Base-by-base conservation (phyloP, 2,113 vertebrate genomes). In the Sturnira hondurensis region DNA sequence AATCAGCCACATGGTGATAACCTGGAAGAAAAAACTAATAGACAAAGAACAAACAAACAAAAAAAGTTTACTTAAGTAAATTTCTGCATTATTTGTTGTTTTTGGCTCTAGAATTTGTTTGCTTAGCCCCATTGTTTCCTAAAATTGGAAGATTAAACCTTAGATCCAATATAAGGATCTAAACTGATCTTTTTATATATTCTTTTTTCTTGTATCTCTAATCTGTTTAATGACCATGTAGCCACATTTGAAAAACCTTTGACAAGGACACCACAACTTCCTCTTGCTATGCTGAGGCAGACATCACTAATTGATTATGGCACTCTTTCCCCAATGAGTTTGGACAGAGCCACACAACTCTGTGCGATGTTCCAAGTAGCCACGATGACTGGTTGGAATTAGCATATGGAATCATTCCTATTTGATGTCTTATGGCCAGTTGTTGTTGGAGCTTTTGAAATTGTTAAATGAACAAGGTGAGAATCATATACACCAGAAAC, bases 111-210 rank as follows among this genome's bases (percentile, higher is more conserved):
- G n/a, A 28, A 74, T 86, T 81, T 95, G 13, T 88, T 26, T 71
- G 10, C 31, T 90, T 92, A 90, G 41, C 14, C 12, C 31, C 45
- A 54, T 31, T 82, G 31, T 58, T 45, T 86, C 54, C 86, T 74
- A 91, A 96, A 95, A 83, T 83, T 89, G 54, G 38, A n/a, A 93
- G 4, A n/a, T 87, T 65, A 94, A 76, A 38, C 14, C 84, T 74
- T 82, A 76, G n/a, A 70, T 71, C 22, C 41, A 95, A 36, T 38
- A 38, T 43, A 89, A 95, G 26, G 16, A 82, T 67, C 14, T 33
- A 85, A 93, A 45, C 0, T 41, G 65, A 52, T 5, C 73, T 94
- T 88, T 83, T 68, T 41, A 82, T 63, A 73, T 43, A 81, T 58
- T 94, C 5, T 65, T 92, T 85, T 87, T 52, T 65, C 70, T 94